These are phyloP conservation scores for Brachyalestes nurse DNA, from an alignment of 2,797 vertebrate species.

Conservation along the genomic window DNA sequence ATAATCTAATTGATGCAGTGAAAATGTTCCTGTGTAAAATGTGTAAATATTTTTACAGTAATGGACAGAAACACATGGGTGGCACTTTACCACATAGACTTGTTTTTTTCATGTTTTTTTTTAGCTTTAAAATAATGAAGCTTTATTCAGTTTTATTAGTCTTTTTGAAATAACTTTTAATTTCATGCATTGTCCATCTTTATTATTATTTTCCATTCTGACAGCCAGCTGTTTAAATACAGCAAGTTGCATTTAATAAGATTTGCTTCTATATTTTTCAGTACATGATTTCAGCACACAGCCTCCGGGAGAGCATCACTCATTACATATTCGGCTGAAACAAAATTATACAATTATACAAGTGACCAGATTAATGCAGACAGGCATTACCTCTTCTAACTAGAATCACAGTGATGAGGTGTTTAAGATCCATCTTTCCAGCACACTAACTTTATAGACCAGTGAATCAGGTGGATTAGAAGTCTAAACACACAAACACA, in stretches of 20 bases:
- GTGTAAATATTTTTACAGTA: constrained; percentile 20
- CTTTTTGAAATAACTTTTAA: too few species aligned
- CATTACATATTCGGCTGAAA: constrained; percentile 66
- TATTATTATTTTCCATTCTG: background rate
- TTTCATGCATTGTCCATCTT: background rate
- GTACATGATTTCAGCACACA: constrained; percentile 70
- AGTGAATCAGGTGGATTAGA: constrained; percentile 27
- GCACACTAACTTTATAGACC: background rate
- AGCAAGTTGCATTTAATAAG: constrained; percentile 48
- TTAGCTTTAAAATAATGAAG: background rate
- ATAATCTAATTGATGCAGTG: constrained; percentile 37
- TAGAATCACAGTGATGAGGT: background rate
- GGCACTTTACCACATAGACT: too few species aligned
- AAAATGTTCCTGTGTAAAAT: constrained; percentile 42
- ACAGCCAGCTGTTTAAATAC: background rate
- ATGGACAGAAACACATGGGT: background rate
- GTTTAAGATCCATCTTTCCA: background rate
- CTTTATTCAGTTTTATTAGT: background rate
- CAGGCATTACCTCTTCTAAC: background rate
- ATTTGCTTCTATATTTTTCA: constrained; percentile 51
- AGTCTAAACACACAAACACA: constrained; percentile 40
- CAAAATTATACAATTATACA: constrained; percentile 46
- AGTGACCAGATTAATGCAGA: background rate
- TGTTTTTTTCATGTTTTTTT: background rate
- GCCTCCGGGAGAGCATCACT: constrained; percentile 67